Evolutionary conservation across 2,797 vertebrate genomes (phyloP).

Genomic region (Cottoperca gobio): DNA sequence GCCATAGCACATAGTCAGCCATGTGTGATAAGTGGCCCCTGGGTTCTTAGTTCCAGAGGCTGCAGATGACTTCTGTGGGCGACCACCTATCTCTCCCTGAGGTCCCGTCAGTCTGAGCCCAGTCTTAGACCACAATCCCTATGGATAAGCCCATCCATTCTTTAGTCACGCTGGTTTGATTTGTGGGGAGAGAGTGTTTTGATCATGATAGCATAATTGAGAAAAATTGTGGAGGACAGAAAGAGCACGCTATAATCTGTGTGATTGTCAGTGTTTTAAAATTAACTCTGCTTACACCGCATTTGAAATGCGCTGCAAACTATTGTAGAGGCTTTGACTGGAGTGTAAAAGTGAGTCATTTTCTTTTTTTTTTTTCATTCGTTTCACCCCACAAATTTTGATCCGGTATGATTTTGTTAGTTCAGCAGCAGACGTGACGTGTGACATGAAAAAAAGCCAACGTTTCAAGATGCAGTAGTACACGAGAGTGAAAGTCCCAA

Average conservation of each 20-base stretch:
- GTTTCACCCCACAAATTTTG: slow-evolving; percentile 34
- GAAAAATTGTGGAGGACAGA: slow-evolving; percentile 59
- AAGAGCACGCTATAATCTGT: slow-evolving; percentile 63
- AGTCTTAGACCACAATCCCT: slow-evolving; percentile 65
- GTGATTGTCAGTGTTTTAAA: slow-evolving; percentile 58
- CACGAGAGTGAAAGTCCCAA: slow-evolving; percentile 64
- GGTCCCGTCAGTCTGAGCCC: slow-evolving; percentile 73
- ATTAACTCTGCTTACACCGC: slow-evolving; percentile 55
- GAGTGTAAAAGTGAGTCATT: slow-evolving; percentile 42
- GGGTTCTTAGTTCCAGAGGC: slow-evolving; percentile 67
- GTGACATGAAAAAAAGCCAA: slow-evolving; percentile 59
- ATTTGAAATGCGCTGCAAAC: slow-evolving; percentile 52
- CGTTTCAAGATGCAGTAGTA: slow-evolving; percentile 38
- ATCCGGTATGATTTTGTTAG: slow-evolving; percentile 47
- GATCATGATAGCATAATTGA: slow-evolving; percentile 74
- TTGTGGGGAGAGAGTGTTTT: slow-evolving; percentile 67
- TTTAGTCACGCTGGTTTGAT: slow-evolving; percentile 73
- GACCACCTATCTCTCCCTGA: slow-evolving; percentile 77
- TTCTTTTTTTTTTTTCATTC: slow-evolving; percentile 43
- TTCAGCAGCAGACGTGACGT: slow-evolving; percentile 43
- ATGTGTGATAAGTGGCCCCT: slow-evolving; percentile 58
- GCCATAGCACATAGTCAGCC: slow-evolving; percentile 62
- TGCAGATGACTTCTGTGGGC: slow-evolving; percentile 75
- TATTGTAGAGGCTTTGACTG: slow-evolving; percentile 23
- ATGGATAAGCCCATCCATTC: slow-evolving; percentile 66